These are phyloP conservation scores for Ecliptopera silaceata DNA, from an alignment of 2,888 invertebrate species.

Conservation along the genomic window DNA sequence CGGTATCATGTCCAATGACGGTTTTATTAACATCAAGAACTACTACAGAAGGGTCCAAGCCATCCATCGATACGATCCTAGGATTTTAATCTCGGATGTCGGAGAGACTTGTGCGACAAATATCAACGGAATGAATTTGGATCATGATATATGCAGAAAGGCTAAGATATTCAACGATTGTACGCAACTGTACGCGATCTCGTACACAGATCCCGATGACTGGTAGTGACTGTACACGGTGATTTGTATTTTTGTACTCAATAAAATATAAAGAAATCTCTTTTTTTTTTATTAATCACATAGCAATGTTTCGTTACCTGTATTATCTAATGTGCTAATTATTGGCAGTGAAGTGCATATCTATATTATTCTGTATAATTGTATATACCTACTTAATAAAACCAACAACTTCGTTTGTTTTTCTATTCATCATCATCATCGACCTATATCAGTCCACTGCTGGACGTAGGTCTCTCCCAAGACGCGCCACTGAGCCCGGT, in stretches of 20 bases:
- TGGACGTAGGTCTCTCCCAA: no score
- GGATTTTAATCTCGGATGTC: slow-evolving; percentile 75
- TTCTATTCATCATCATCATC: no score
- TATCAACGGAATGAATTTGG: slow-evolving; percentile 73
- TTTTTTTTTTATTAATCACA: no score
- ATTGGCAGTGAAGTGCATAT: no score
- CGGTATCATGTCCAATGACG: slow-evolving; percentile 75
- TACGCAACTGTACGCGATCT: slow-evolving; percentile 72
- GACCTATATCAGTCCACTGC: no score
- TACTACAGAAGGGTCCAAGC: slow-evolving; percentile 73
- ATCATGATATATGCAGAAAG: slow-evolving; percentile 75
- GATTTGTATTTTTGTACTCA: slow-evolving; percentile 39
- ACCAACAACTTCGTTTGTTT: no score
- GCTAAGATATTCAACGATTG: slow-evolving; percentile 78
- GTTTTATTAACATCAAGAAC: slow-evolving; percentile 69
- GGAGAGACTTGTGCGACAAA: slow-evolving; percentile 75
- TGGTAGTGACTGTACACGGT: slow-evolving; percentile 20
- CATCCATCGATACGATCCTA: slow-evolving; percentile 73
- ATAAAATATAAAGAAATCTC: no score
- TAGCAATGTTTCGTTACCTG: no score
- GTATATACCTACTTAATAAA: no score
- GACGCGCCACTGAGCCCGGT: no score
- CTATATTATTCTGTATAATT: no score
- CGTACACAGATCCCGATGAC: slow-evolving; percentile 59
- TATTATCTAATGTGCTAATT: no score